These are phyloP conservation scores for Limnephilus rhombicus DNA, from an alignment of 2,888 invertebrate species.

Conservation along the genomic window DNA sequence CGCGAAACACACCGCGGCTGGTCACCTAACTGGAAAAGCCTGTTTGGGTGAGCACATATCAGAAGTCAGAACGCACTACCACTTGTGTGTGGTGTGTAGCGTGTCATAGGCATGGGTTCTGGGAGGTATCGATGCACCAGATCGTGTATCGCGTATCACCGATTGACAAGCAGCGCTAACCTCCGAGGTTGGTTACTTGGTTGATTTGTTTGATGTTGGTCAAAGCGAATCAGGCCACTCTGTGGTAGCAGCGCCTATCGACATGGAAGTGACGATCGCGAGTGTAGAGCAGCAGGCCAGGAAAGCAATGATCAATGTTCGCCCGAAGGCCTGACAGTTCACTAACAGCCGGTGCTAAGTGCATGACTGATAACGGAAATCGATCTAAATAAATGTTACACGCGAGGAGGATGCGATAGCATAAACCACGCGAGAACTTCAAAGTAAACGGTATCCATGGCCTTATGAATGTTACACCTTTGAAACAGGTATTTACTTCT, in stretches of 20 bases:
- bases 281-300: not conserved
- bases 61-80: not conserved
- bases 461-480: not conserved
- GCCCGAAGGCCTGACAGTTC: slow-evolving; percentile 15
- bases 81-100: not conserved
- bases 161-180: not conserved
- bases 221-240: not conserved
- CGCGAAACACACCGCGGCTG: not conserved
- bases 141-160: not conserved
- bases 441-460: not conserved
- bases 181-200: not conserved
- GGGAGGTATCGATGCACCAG: not conserved
- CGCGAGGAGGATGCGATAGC: slow-evolving; percentile 21
- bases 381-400: not conserved
- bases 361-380: slow-evolving; percentile 38
- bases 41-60: not conserved
- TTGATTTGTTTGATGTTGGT: not conserved
- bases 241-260: not conserved
- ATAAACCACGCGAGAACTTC: slow-evolving; percentile 25
- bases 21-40: not conserved
- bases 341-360: slow-evolving; percentile 21
- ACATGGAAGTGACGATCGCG: not conserved
- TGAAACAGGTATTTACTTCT: not conserved
- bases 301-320: not conserved
- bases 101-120: not conserved